phyloP scores from a whole-genome alignment of 2,888 invertebrate species.

The Rhorus exstirpatorius region DNA sequence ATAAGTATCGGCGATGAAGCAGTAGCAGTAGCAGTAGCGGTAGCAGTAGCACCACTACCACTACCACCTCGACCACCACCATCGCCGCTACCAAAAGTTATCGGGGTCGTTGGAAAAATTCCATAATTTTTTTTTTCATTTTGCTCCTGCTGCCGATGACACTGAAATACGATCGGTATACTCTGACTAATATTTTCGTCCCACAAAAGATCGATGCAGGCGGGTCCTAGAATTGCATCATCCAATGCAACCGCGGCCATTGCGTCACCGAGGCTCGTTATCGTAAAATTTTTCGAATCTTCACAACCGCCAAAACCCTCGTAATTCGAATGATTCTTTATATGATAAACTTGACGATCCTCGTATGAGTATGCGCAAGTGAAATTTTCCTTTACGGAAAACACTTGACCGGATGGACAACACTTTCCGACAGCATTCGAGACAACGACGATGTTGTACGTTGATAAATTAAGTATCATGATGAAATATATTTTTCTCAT shows the following conservation, averaged over 20 bases:
- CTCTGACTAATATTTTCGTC: slow-evolving; percentile 20
- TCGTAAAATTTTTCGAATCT: neutral
- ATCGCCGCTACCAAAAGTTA: no score
- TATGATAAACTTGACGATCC: slow-evolving; percentile 1
- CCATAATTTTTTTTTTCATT: neutral
- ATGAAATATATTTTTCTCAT: no score
- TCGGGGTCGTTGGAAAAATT: no score
- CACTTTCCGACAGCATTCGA: slow-evolving; percentile 68
- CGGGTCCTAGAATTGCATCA: slow-evolving; percentile 58
- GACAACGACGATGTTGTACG: no score
- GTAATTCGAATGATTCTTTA: slow-evolving; percentile 10
- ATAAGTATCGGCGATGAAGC: neutral
- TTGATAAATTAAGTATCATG: no score
- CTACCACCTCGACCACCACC: no score
- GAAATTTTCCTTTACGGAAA: slow-evolving; percentile 63
- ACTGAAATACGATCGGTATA: slow-evolving; percentile 70
- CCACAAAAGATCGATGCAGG: slow-evolving; percentile 75
- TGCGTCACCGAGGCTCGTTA: neutral
- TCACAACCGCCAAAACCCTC: slow-evolving; percentile 21
- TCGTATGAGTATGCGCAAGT: slow-evolving; percentile 49
- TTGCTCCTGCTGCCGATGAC: no score
- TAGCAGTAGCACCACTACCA: no score
- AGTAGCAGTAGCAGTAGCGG: no score
- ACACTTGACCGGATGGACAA: slow-evolving; percentile 72
- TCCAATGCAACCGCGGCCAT: neutral